Base-by-base conservation (phyloP, 2,113 vertebrate genomes). In the Bagarius yarrelli region DNA sequence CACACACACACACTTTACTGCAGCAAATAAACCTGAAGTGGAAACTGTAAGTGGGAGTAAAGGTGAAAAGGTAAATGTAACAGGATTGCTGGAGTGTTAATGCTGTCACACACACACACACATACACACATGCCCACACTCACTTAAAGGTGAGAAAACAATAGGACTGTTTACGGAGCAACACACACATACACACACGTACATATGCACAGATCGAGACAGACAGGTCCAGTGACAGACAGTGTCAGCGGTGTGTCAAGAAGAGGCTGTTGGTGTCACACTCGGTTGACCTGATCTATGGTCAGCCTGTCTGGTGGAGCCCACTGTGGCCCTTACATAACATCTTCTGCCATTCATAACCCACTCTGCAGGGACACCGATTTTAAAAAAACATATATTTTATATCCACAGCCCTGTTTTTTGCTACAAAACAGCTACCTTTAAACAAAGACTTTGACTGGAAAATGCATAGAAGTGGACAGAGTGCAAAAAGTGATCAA, bases 191-290 rank as follows among this genome's bases (percentile, higher is more conserved):
- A 74, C 75, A 80, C 57, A 66, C 47, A 81, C 73, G 30, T 15
- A 55, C 57, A 67, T 36, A 80, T 57, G 36, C 63, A 52, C 50
- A 66, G 60, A 80, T 59, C 9, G 69, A 52, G 78, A 78, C 70
- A 59, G 82, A 85, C 83, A 84, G 84, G 80, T 36, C 60, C 25
- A 66, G 91, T 93, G 92, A 93, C 92, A 93, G 93, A 93, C 91
- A 88, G 91, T 93, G 93, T 93, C 92, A 93, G 92, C 80, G 86
- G 81, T 1, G 89, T 94, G 92, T 93, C 93, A 94, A 90, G 84
- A 90, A 92, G 90, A 93, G 87, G 90, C 86, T 93, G 92, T 93
- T 93, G 91, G 92, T 93, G 92, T 93, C 92, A 94, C 93, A 94
- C 91, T 92, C 92, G 88, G 91, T 91, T 93, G 93, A 94, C 92